Percentiles rank a stretch among this genome's conserved stretches.
phyloP scores from a whole-genome alignment of 1,140 invertebrate genomes.

The Acyrthosiphon pisum region DNA sequence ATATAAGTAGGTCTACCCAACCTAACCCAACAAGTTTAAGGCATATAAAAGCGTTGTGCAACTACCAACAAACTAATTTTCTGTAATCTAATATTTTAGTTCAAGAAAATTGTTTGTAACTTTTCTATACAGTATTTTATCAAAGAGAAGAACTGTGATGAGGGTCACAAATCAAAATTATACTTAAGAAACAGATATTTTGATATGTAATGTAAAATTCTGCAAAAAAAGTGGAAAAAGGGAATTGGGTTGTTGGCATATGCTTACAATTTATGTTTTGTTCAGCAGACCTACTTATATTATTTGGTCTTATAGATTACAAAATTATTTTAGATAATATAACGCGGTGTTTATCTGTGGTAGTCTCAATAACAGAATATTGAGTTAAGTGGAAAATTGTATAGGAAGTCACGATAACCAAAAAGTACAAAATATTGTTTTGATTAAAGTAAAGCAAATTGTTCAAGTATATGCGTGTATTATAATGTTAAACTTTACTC shows the following conservation, averaged over 20 bases:
- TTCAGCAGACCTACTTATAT: not conserved
- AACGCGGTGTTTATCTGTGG: not conserved
- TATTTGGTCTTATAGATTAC: not conserved
- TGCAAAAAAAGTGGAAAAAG: no score
- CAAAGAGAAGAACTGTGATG: not conserved
- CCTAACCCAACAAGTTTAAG: no score
- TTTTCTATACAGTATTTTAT: not conserved
- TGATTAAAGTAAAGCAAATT: no score
- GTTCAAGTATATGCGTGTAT: not conserved
- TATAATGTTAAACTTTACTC: not conserved
- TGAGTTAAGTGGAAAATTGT: not conserved
- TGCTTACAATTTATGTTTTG: not conserved
- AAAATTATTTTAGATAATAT: not conserved
- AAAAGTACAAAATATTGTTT: no score
- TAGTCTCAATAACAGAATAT: not conserved
- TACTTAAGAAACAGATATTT: not conserved
- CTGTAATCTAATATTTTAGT: not conserved
- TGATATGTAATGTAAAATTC: not conserved
- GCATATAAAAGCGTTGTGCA: no score
- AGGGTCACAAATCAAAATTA: not conserved
- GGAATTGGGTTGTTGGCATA: not conserved
- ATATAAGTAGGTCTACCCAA: no score
- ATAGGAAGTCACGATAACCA: no score
- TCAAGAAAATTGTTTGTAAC: not conserved
- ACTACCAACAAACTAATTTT: no score